phyloP scores from a whole-genome alignment of 2,113 vertebrate genomes.

The Labrus mixtus region DNA sequence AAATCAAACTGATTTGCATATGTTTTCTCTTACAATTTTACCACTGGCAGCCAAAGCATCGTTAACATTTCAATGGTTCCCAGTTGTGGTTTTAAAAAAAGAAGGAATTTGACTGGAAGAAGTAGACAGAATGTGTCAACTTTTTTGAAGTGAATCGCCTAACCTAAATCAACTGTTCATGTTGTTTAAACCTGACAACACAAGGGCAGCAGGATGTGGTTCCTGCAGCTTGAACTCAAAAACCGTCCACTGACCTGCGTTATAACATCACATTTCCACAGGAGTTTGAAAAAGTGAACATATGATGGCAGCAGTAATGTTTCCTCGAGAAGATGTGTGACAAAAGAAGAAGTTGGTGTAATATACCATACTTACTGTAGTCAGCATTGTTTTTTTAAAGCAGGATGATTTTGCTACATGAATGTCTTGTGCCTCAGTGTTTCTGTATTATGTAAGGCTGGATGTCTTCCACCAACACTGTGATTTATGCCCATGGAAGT shows the following conservation, averaged over 20 bases:
- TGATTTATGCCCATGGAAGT: constrained; percentile 62
- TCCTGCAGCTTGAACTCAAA: not conserved
- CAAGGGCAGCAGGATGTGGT: not conserved
- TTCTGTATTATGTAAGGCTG: constrained; percentile 62
- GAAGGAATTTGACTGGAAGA: not conserved
- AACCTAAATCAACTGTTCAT: not conserved
- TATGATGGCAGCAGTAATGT: not conserved
- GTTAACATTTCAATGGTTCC: not conserved
- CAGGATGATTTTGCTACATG: constrained; percentile 25
- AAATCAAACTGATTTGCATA: too few species aligned
- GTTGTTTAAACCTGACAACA: not conserved
- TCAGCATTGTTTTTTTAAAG: not conserved
- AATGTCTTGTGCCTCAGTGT: constrained; percentile 14
- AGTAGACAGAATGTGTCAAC: not conserved
- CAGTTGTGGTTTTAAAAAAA: too few species aligned
- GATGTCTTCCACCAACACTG: constrained; percentile 39
- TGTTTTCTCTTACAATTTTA: not conserved
- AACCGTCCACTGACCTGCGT: not conserved
- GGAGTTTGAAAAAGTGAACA: not conserved
- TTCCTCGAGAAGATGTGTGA: not conserved
- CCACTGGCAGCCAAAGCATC: not conserved
- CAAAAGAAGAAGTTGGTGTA: not conserved
- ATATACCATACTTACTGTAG: not conserved
- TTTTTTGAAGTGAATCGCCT: too few species aligned
- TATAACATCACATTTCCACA: too few species aligned